Evolutionary conservation across 2,888 invertebrate genomes (phyloP).

Genomic region (Petrophora chlorosata): DNA sequence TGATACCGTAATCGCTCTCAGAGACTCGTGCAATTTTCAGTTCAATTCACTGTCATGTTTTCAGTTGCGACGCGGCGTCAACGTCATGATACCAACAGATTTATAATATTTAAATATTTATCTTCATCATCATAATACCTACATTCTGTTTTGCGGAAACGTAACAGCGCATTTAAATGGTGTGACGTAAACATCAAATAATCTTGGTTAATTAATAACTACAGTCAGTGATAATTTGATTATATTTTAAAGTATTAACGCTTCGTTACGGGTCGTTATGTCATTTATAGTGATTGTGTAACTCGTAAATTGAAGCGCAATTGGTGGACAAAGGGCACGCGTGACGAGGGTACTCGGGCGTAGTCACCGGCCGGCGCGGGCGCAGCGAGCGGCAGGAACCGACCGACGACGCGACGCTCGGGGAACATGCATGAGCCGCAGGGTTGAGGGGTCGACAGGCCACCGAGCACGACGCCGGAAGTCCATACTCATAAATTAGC

Average conservation of each 20-base stretch:
- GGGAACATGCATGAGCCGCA: not conserved
- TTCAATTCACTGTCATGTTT: constrained; percentile 26
- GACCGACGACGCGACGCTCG: not conserved
- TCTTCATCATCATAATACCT: constrained; percentile 8
- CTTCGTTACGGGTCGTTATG: constrained; percentile 36
- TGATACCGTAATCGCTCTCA: constrained; percentile 59
- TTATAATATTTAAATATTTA: constrained; percentile 2
- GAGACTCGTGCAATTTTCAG: constrained; percentile 46
- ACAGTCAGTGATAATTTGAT: constrained; percentile 39
- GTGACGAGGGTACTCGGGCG: constrained; percentile 11
- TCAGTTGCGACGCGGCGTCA: constrained; percentile 5
- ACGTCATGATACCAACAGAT: not conserved
- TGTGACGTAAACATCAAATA: constrained; percentile 36
- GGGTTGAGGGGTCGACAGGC: constrained; percentile 33
- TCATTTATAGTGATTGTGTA: constrained; percentile 56
- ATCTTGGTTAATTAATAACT: not conserved
- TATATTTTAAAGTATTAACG: constrained; percentile 11
- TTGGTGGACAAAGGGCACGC: constrained; percentile 59
- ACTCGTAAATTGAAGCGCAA: constrained; percentile 61
- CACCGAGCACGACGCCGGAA: constrained; percentile 40
- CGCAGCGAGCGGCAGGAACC: not conserved
- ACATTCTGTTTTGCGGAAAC: constrained; percentile 12
- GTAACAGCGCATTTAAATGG: constrained; percentile 34
- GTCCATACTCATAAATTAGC: constrained; percentile 45
- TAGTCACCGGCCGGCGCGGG: constrained; percentile 2